Evolutionary conservation across 2,888 invertebrate species (phyloP), one percentile per base, ranked within the genome.

Genomic region (Carabus problematicus): DNA sequence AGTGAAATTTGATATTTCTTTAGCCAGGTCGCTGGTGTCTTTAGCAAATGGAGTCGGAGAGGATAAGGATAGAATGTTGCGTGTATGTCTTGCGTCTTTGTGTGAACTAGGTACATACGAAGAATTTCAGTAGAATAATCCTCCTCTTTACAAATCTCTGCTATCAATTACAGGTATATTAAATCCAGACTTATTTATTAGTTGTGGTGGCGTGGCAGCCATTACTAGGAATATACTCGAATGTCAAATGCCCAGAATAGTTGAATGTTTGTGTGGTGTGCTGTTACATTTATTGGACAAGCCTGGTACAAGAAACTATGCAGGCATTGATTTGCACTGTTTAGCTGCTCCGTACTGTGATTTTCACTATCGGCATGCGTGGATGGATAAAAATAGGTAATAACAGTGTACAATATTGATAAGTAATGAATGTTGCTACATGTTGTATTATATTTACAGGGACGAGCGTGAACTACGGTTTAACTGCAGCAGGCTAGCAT

Each of bases 331-430:
- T 79, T 86, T 97, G 69, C 88, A 95, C 80, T 92, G 92, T 80
- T 86, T 98, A 59, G 90, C 95, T 70, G 95, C 97, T 12, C 97
- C 97, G 0, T 95, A 97, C 80, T 96, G 97, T 77, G 97, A 97
- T 82, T 91, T 94, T 78, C 94, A 95, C 79, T 89, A 89, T 79
- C 85, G 89, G 71, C 86, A 89, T 69, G 88, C 88, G 19, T 91
- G 90, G 76, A 88, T 88, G 79, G 90, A 91, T 77, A 87, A 88
- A 75, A 89, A 87, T 81, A 89, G 89, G 91, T 90, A 79, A 75
- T 14, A 12, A 14, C 11, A 42, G 43, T 49, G 8, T 56, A 8
- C 9, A 8, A 19, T 9, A 1, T 67, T 62, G 7, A 41, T 12
- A 45, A 45, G 42, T 45, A 58, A 2, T 58, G 3, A 61, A 29